Base-by-base conservation (phyloP, 2,888 invertebrate species). In the Stenolophus ochropezus region DNA sequence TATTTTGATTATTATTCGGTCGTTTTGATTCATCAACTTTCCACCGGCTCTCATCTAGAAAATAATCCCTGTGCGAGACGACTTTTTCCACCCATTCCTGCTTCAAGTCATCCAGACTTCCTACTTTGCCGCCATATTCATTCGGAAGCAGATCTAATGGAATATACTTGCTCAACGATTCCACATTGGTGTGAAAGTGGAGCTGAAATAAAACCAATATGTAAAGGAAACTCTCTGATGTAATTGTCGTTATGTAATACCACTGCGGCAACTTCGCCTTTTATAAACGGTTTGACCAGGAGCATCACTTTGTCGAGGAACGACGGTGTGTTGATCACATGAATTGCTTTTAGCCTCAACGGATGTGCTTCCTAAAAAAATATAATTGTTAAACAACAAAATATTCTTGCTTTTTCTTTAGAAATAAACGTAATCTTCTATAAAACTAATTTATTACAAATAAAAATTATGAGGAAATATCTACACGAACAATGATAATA, bases 161-260 rank as follows among this genome's bases (percentile, higher is more conserved):
- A 47, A 95, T 90, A 85, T 91, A 92, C 75, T 94, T 90, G 85
- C 91, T 93, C 0, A 94, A 87, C 0, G 93, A 93, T 2, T 91
- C 91, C 0, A 94, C 91, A 84, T 92, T 92, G 0, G 94, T 93
- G 87, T 95, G 94, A 88, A 94, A 94, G 85, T 94, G 93, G 25
- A 94, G 91, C 94, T 94, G 87, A 69, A 88, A 90, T 58, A 25
- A 23, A 23, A 61, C 23, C 61, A 56, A 16, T 49, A 42, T 49
- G 4, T 27, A 27, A 71, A 49, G 25, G 61, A 53, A 76, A 25
- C 16, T 56, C 0, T 8, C 14, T 49, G 42, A 6, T 58, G 25
- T 61, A 14, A 6, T 25, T 14, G 23, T n/a, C 42, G 16, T 42
- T 42, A 42, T 42, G 33, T 42, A 42, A 42, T 88, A 94, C 94